A percentile compares a stretch with the other conserved stretches of the same genome.
Evolutionary conservation across 2,113 vertebrate species (phyloP).

Genomic region (Aplodontia rufa): DNA sequence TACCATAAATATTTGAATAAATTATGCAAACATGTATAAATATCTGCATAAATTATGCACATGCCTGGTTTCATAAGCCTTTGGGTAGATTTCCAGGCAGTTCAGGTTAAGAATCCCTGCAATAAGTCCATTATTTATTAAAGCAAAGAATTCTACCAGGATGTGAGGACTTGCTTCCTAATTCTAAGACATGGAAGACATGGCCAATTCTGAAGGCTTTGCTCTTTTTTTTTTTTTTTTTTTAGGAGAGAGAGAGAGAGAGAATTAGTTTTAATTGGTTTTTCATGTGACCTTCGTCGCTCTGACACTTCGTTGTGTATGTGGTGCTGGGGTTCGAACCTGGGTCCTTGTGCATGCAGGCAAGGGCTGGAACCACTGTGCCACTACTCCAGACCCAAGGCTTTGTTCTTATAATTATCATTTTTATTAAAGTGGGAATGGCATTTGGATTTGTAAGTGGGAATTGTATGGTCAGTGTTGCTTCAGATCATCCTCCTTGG

Average conservation of each 20-base stretch:
- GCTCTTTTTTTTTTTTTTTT: too few relatives aligned
- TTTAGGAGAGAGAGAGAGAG: too few relatives aligned
- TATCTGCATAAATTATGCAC: not conserved
- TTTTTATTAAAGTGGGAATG: not conserved
- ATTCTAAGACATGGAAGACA: not conserved
- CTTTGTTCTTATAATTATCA: not conserved
- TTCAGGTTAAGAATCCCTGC: constrained; percentile 6
- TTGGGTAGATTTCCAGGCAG: constrained; percentile 43
- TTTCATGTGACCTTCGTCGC: too few relatives aligned
- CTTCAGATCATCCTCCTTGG: not conserved
- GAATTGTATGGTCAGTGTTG: not conserved
- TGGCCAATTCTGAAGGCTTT: not conserved
- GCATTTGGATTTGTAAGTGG: not conserved
- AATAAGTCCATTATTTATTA: constrained; percentile 19
- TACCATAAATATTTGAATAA: not conserved
- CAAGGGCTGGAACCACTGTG: too few relatives aligned
- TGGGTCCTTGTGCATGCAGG: too few relatives aligned
- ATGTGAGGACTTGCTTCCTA: not conserved
- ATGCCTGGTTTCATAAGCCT: constrained; percentile 1
- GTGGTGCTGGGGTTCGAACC: too few relatives aligned
- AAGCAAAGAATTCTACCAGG: not conserved
- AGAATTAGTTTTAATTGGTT: too few relatives aligned
- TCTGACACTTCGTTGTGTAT: too few relatives aligned
- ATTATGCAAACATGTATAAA: not conserved
- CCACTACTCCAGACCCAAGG: too few relatives aligned